Evolutionary conservation across 2,888 invertebrate species (phyloP).

Genomic region (Rugalucina vietnamica): DNA sequence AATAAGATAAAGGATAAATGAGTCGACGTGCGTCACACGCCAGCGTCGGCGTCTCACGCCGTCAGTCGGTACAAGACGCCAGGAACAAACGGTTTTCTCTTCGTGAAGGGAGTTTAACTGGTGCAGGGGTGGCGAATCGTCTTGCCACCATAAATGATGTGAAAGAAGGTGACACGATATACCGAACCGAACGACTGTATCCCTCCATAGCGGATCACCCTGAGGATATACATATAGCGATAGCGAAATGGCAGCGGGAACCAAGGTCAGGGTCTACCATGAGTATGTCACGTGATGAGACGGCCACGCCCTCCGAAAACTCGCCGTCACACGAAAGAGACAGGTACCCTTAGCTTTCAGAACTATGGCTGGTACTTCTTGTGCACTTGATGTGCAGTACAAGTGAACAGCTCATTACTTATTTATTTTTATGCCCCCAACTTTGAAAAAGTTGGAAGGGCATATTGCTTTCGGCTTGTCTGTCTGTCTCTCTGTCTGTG

Average conservation of each 20-base stretch:
- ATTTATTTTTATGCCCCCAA: too few species aligned
- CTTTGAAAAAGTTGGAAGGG: too few species aligned
- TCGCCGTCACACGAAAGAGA: constrained; percentile 49
- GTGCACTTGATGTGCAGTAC: too few species aligned
- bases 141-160: constrained; percentile 59
- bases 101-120: constrained; percentile 57
- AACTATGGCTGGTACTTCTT: too few species aligned
- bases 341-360: constrained; percentile 56
- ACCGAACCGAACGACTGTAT: constrained; percentile 68
- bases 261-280: constrained; percentile 65
- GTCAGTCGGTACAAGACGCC: constrained; percentile 31
- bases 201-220: constrained; percentile 67
- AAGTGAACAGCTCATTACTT: too few species aligned
- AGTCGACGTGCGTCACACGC: constrained; percentile 61
- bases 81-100: constrained; percentile 62
- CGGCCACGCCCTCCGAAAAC: constrained; percentile 50
- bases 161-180: constrained; percentile 73
- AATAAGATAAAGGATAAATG: constrained; percentile 42
- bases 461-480: too few species aligned
- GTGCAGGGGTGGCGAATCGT: constrained; percentile 25
- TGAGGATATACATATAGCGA: constrained; percentile 65
- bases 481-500: too few species aligned
- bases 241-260: constrained; percentile 54
- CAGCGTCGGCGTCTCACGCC: constrained; percentile 33
- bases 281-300: constrained; percentile 58